phyloP scores from a whole-genome alignment of 2,797 vertebrate species.

The Liasis olivaceus region DNA sequence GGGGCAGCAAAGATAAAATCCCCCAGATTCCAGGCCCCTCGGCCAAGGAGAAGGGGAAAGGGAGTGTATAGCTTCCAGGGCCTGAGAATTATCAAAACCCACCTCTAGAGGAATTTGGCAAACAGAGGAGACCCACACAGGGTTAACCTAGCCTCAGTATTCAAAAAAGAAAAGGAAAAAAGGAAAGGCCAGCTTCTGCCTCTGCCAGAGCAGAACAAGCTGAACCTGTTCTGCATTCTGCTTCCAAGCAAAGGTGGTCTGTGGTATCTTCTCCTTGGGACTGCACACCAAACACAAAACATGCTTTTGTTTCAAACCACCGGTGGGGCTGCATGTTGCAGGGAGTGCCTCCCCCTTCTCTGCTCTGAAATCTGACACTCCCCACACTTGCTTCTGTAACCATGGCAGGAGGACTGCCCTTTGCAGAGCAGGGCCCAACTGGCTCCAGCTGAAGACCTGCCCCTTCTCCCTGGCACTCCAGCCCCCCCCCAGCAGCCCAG shows the following conservation, averaged over 20 bases:
- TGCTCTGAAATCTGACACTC: not conserved
- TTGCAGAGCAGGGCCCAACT: not conserved
- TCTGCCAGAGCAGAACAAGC: conserved; percentile 42
- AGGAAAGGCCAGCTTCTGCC: not conserved
- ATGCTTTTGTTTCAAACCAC: not conserved
- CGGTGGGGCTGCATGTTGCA: no score
- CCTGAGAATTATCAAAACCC: no score
- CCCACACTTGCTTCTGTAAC: not conserved
- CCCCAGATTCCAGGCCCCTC: not conserved
- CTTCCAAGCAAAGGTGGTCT: not conserved
- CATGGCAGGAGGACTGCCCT: not conserved
- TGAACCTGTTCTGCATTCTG: conserved; percentile 61
- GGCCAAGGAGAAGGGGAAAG: not conserved
- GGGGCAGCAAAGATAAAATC: not conserved
- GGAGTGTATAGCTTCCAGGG: no score
- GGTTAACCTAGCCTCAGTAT: not conserved
- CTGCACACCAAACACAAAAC: not conserved
- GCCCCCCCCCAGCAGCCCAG: not conserved
- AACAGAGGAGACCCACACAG: not conserved
- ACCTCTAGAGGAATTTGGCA: not conserved
- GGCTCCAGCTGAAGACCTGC: no score
- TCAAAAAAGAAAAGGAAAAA: not conserved
- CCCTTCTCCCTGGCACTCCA: not conserved
- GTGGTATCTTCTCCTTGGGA: not conserved
- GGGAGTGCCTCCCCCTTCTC: no score